Conservation (phyloP, 2,797 vertebrate species). For the Chanos chanos region DNA sequence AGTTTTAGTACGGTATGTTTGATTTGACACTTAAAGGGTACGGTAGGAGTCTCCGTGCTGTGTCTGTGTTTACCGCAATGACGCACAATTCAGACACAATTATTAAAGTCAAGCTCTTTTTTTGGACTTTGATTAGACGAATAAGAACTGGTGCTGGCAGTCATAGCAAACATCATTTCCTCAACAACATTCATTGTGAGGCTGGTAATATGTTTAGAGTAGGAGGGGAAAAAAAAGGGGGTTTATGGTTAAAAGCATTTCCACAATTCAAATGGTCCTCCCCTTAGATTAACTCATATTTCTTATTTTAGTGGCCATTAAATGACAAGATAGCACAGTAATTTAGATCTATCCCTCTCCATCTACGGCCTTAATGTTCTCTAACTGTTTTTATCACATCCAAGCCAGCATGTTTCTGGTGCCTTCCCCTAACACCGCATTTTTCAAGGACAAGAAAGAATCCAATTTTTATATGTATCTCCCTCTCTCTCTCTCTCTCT, state of each 20-base stretch:
- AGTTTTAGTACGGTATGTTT: no score
- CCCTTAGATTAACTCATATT: slow-evolving; percentile 64
- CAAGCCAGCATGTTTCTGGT: slow-evolving; percentile 50
- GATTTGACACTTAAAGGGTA: no score
- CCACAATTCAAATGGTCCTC: slow-evolving; percentile 51
- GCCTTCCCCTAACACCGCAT: slow-evolving; percentile 35
- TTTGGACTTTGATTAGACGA: slow-evolving; percentile 45
- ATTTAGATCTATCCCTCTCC: slow-evolving; percentile 68
- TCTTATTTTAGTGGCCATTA: slow-evolving; percentile 68
- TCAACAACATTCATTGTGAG: slow-evolving; percentile 26
- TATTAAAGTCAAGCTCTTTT: slow-evolving; percentile 30
- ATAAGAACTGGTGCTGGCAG: slow-evolving; percentile 32
- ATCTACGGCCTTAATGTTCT: slow-evolving; percentile 64
- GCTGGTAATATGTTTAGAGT: slow-evolving; percentile 55
- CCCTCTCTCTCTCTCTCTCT: slow-evolving; percentile 21
- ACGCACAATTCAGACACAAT: slow-evolving; percentile 29
- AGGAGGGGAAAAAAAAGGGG: slow-evolving; percentile 43
- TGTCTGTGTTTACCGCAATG: slow-evolving; percentile 22
- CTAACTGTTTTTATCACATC: slow-evolving; percentile 61
- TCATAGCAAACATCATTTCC: slow-evolving; percentile 40
- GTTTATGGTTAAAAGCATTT: slow-evolving; percentile 57
- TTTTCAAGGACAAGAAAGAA: slow-evolving; percentile 57
- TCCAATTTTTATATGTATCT: slow-evolving; percentile 45
- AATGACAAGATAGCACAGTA: slow-evolving; percentile 69
- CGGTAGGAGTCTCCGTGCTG: no score